phyloP scores from a whole-genome alignment of 2,888 invertebrate genomes.

The Temnothorax ravouxi region DNA sequence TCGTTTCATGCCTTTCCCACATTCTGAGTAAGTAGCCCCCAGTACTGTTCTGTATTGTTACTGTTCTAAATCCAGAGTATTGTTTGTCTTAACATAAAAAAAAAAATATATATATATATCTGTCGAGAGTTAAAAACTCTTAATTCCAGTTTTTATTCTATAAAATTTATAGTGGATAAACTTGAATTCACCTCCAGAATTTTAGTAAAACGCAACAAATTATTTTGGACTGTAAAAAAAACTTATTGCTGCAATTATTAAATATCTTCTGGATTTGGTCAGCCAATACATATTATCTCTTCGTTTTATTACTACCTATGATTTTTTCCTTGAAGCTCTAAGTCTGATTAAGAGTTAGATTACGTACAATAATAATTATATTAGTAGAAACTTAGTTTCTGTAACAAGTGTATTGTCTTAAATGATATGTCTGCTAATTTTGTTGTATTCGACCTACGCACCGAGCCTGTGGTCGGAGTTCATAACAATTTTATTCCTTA shows the following conservation, averaged over 20 bases:
- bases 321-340: constrained; percentile 69
- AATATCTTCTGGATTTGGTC: constrained; percentile 67
- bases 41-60: constrained; percentile 71
- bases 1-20: constrained; percentile 73
- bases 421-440: constrained; percentile 86
- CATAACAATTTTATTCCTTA: constrained; percentile 81
- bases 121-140: background rate
- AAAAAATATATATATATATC: too few relatives aligned
- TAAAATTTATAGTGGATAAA: background rate
- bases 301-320: constrained; percentile 66
- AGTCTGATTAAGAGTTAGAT: constrained; percentile 79
- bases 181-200: constrained; percentile 8
- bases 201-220: constrained; percentile 2
- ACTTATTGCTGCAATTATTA: background rate
- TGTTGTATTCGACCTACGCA: constrained; percentile 78
- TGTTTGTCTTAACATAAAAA: constrained; percentile 9
- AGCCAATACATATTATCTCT: constrained; percentile 43
- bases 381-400: constrained; percentile 86
- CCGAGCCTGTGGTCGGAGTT: constrained; percentile 77
- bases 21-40: constrained; percentile 81
- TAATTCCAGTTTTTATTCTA: background rate
- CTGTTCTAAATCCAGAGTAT: constrained; percentile 69
- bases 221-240: background rate
- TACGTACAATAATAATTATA: constrained; percentile 82
- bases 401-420: constrained; percentile 86